These are phyloP conservation scores for Rapana venosa DNA, from an alignment of 2,888 invertebrate genomes.

Conservation along the genomic window DNA sequence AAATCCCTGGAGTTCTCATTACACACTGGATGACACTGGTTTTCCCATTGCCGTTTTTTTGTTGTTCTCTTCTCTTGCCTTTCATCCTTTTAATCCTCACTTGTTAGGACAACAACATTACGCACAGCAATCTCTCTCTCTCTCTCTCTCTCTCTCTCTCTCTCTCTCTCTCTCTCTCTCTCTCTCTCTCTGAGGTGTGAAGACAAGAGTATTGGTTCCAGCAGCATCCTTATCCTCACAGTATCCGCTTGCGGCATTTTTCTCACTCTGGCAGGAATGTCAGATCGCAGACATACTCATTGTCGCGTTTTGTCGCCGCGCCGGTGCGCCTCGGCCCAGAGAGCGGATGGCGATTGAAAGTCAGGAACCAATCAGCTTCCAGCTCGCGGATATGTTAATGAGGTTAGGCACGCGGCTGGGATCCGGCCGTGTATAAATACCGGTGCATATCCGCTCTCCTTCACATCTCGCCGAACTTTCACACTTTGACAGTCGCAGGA, in stretches of 20 bases:
- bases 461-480: slow-evolving; percentile 5
- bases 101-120: too few relatives aligned
- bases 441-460: neutral
- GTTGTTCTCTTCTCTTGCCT: too few relatives aligned
- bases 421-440: neutral
- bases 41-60: too few relatives aligned
- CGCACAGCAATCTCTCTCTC: neutral
- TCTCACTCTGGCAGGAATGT: neutral
- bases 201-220: neutral
- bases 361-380: neutral
- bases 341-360: neutral
- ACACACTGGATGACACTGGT: too few relatives aligned
- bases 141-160: slow-evolving; percentile 17
- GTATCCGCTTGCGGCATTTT: neutral
- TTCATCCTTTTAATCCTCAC: too few relatives aligned
- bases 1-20: too few relatives aligned
- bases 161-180: slow-evolving; percentile 14
- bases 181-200: slow-evolving; percentile 9
- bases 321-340: neutral
- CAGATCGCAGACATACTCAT: neutral
- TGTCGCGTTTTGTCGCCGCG: neutral
- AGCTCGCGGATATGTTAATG: slow-evolving; percentile 5
- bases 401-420: slow-evolving; percentile 8
- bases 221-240: neutral
- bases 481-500: neutral